Conservation (phyloP, 2,797 vertebrate genomes). For the Notamacropus eugenii region DNA sequence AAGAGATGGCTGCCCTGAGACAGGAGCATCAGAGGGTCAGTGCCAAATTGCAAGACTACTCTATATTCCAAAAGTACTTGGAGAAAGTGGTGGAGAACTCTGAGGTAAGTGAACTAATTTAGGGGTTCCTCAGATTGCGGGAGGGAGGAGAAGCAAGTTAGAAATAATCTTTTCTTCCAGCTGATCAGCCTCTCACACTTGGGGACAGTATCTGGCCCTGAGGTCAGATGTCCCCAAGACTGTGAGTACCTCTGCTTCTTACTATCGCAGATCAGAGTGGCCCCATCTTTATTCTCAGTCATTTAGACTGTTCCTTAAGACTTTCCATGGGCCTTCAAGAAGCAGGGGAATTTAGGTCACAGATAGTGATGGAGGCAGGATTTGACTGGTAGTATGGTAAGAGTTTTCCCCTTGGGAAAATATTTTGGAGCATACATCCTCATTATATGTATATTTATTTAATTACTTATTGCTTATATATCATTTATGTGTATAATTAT, state of each 20-base stretch:
- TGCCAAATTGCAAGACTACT: conserved; percentile 70
- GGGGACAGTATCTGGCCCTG: not conserved
- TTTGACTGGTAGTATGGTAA: not conserved
- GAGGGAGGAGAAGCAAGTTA: rapidly evolving
- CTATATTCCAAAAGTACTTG: conserved; percentile 80
- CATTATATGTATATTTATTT: not conserved
- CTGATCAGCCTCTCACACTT: not conserved
- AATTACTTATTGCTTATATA: not conserved
- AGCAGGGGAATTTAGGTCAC: not conserved
- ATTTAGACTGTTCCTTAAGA: not conserved
- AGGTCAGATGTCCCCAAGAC: not conserved
- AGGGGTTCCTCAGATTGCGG: not conserved
- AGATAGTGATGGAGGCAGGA: not conserved
- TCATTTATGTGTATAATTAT: not conserved
- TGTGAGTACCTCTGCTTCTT: not conserved
- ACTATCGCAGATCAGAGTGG: not conserved
- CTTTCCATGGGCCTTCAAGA: not conserved
- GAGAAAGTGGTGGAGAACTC: conserved; percentile 83
- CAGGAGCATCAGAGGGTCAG: conserved; percentile 69
- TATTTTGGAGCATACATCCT: not conserved
- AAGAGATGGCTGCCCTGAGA: conserved; percentile 66
- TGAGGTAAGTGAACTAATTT: conserved; percentile 68
- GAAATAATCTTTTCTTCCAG: not conserved
- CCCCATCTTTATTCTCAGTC: not conserved
- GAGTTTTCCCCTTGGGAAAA: not conserved